A percentile compares a stretch with the other conserved stretches of the same genome.
Conservation (phyloP, 2,113 vertebrate genomes). For the Oreochromis niloticus region DNA sequence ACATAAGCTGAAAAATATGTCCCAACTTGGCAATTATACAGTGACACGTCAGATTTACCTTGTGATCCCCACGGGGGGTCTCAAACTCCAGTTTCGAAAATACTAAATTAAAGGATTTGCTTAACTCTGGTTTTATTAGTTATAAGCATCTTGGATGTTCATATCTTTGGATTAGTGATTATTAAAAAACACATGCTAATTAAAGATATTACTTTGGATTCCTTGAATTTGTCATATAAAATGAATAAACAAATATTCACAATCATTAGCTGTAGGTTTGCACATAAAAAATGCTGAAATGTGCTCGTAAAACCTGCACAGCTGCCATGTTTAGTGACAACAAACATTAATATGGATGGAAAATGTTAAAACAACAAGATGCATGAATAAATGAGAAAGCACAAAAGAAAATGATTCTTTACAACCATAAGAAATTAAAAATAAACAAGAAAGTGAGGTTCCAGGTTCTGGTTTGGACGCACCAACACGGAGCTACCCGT, state of each 20-base stretch:
- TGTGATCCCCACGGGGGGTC: background rate
- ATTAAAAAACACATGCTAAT: background rate
- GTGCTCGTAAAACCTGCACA: accelerated
- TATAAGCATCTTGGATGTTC: background rate
- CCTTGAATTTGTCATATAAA: background rate
- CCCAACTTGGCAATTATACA: background rate
- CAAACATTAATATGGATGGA: background rate
- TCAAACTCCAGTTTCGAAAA: background rate
- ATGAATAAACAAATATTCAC: background rate
- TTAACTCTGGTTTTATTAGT: background rate
- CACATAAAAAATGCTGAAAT: background rate
- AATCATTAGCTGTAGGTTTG: background rate
- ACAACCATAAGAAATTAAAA: conserved; percentile 15
- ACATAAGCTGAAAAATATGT: background rate
- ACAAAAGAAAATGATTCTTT: background rate
- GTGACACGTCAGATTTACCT: background rate
- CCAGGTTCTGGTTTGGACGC: background rate
- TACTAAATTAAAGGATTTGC: background rate
- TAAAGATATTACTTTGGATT: background rate
- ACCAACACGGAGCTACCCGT: background rate
- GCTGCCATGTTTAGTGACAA: background rate
- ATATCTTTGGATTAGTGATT: background rate
- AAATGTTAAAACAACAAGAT: conserved; percentile 1
- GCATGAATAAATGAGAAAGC: conserved; percentile 12
- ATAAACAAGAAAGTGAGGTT: background rate